These are phyloP conservation scores for Trisateles emortualis DNA, from an alignment of 2,888 invertebrate species.

Conservation along the genomic window DNA sequence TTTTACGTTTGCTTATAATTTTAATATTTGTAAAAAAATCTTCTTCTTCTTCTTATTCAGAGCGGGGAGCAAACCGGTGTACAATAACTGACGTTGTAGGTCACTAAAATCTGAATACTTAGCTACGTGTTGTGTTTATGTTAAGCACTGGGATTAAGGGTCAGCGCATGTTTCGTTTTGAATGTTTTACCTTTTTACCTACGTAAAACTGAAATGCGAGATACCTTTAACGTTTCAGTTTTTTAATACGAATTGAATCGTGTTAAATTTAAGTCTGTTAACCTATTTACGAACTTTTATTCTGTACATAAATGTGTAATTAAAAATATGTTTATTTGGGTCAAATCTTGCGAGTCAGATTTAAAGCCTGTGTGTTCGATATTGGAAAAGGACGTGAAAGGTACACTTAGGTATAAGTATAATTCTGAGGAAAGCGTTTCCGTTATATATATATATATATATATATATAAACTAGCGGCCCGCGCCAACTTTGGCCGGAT, in stretches of 20 bases:
- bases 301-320: background rate
- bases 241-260: constrained; percentile 7
- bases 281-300: background rate
- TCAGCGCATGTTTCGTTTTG: constrained; percentile 36
- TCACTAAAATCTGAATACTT: constrained; percentile 44
- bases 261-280: background rate
- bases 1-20: no score
- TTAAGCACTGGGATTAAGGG: constrained; percentile 36
- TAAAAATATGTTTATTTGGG: background rate
- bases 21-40: no score
- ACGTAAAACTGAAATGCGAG: background rate
- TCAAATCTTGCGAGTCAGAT: background rate
- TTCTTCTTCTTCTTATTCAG: no score
- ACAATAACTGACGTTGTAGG: constrained; percentile 32
- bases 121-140: constrained; percentile 45
- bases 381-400: no score
- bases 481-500: no score
- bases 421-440: no score
- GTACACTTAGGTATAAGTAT: no score
- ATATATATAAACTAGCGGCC: no score
- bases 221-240: constrained; percentile 26
- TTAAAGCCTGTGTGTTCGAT: no score
- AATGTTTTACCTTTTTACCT: constrained; percentile 37
- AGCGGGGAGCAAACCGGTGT: constrained; percentile 22
- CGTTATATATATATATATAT: no score